Evolutionary conservation across 2,888 invertebrate species (phyloP), one percentile per base, ranked within the genome.

Genomic region (Timandra comae): DNA sequence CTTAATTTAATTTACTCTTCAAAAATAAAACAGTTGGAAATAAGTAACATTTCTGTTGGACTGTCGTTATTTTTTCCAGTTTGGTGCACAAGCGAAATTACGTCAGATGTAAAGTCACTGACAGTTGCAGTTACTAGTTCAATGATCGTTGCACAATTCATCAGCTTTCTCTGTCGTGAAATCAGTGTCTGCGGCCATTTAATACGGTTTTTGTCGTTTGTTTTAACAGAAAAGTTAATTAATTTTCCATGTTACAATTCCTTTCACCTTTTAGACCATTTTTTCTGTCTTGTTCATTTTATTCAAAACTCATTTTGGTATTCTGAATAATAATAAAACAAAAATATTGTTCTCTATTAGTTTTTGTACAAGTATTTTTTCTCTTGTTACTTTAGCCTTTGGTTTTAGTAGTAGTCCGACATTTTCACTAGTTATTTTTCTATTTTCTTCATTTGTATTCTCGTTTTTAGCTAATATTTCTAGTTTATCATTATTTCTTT

Each of bases 91-190:
- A 44, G 52, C 45, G 38, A 51, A 47, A 48, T 41, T 48, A 38
- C 33, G 29, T 31, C 30, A 16, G 16, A 3, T 30, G 41, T 42
- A 35, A 46, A 49, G 34, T 44, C 46, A 44, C 43, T 46, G 34
- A 41, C 41, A 13, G 30, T 8, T 23, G 24, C 24, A 49, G 42
- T 41, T 27, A 38, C 29, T 43, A 47, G 46, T 52, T 46, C 41
- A 51, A 52, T 53, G 44, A 46, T 55, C 47, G 49, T 53, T 56
- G 40, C 47, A 46, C 49, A 54, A 56, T 48, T 50, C 46, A 48
- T 45, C 40, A 42, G 48, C 56, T 62, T 62, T 62, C 60, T 54
- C 54, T 48, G 48, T 45, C 41, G 50, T 42, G 42, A 52, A 52
- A 56, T 47, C 48, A 35, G 45, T 50, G 51, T 46, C 36, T 37